Percentiles rank a stretch among this genome's conserved stretches.
These are phyloP conservation scores for Epicampocera succincta DNA, from an alignment of 2,888 invertebrate genomes.

Conservation along the genomic window DNA sequence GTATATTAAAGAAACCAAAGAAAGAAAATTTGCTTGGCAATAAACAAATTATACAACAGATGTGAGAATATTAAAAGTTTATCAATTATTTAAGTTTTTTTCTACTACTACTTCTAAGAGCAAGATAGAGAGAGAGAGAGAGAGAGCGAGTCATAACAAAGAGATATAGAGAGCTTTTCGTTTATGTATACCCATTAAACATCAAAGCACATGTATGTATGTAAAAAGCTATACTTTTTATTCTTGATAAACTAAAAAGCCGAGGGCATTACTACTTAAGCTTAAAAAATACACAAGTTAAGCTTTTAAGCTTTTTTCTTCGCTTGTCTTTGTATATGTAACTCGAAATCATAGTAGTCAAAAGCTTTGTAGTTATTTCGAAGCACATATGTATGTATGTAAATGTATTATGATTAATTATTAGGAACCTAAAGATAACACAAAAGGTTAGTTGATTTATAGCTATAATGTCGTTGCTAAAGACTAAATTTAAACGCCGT, in stretches of 20 bases:
- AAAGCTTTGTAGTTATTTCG: conserved; percentile 25
- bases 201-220: conserved; percentile 60
- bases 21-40: conserved; percentile 47
- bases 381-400: background rate
- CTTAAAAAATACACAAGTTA: conserved; percentile 6
- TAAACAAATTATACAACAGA: conserved; percentile 36
- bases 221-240: conserved; percentile 38
- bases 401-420: conserved; percentile 38
- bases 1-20: background rate
- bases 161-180: conserved; percentile 49
- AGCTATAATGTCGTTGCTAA: conserved; percentile 53
- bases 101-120: conserved; percentile 36
- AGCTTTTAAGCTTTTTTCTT: conserved; percentile 56
- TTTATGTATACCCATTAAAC: conserved; percentile 46
- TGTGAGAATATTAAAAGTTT: conserved; percentile 49
- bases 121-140: conserved; percentile 43
- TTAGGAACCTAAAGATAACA: conserved; percentile 67
- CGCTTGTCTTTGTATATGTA: background rate
- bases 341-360: conserved; percentile 3
- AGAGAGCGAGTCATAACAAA: conserved; percentile 6
- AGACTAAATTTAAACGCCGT: conserved; percentile 63
- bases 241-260: conserved; percentile 23
- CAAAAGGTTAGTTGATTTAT: conserved; percentile 46
- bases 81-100: conserved; percentile 26
- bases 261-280: conserved; percentile 66